A percentile compares a stretch with the other conserved stretches of the same genome.
phyloP scores from a whole-genome alignment of 2,797 vertebrate genomes.

The Sebastes dallii region DNA sequence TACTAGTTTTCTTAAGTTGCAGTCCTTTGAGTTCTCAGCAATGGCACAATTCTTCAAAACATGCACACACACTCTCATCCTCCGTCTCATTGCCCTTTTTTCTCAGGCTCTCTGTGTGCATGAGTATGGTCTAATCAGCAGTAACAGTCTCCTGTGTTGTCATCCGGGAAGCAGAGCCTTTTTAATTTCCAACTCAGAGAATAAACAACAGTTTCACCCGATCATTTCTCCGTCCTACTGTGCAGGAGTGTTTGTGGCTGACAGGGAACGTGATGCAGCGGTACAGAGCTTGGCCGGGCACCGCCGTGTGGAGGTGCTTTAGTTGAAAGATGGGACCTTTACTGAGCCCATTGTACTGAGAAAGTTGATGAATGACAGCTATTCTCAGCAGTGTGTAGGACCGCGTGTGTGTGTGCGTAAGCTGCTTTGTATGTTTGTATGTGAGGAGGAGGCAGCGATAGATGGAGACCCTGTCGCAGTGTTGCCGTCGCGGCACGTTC shows the following conservation, averaged over 20 bases:
- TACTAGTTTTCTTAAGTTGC: neutral
- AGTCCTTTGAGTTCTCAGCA: neutral
- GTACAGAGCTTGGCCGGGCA: constrained; percentile 42
- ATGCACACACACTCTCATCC: neutral
- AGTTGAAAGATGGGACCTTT: constrained; percentile 69
- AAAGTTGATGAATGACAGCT: constrained; percentile 76
- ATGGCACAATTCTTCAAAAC: neutral
- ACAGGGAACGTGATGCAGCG: constrained; percentile 48
- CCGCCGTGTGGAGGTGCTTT: constrained; percentile 55
- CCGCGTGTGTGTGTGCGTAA: neutral
- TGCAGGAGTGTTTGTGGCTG: constrained; percentile 37
- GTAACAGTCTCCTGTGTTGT: constrained; percentile 1
- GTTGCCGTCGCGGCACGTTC: constrained; percentile 58
- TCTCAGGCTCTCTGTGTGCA: neutral
- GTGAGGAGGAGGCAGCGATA: constrained; percentile 51
- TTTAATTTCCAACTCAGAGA: constrained; percentile 42
- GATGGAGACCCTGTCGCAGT: constrained; percentile 52
- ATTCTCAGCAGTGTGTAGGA: constrained; percentile 57
- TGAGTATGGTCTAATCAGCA: constrained; percentile 26
- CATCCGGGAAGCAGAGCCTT: constrained; percentile 9
- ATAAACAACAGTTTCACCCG: constrained; percentile 47
- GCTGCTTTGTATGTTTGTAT: constrained; percentile 26
- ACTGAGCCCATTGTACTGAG: constrained; percentile 67
- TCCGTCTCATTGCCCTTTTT: neutral
- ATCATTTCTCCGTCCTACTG: constrained; percentile 26